Base-by-base conservation (phyloP, 1,140 invertebrate species). In the Penaeus indicus region DNA sequence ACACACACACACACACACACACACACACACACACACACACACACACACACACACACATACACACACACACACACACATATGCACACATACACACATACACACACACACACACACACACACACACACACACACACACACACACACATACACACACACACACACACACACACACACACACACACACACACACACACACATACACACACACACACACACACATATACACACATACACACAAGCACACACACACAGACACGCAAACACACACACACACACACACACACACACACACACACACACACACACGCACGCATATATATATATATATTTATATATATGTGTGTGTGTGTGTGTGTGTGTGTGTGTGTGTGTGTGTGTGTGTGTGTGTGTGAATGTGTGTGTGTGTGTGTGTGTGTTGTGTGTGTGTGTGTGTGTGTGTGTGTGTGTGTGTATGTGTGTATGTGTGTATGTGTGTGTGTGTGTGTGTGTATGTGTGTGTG, bases 331-430 rank as follows among this genome's bases (percentile, higher is more conserved):
- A 67, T 7, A 25, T 67, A 67, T 25, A 25, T 67, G 7, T 25
- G 7, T 67, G 7, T 25, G 7, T 64, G n/a, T 64, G 63, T 64
- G n/a, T 64, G 63, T 64, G n/a, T 64, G 63, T 64, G n/a, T 64
- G 63, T 64, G n/a, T 64, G 63, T 64, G n/a, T 64, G 63, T 64
- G n/a, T 64, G 63, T 64, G n/a, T 64, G 63, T 64, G n/a, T 64
- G 63, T 64, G n/a, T 64, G 63, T 64, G 63, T 64, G 63, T 64
- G 63, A 18, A 64, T 64, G 63, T 64, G n/a, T 64, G 63, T 64
- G n/a, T 64, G 63, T 64, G n/a, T n/a, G n/a, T n/a, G n/a, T n/a
- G n/a, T n/a, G n/a, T n/a, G n/a, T n/a, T n/a, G n/a, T n/a, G n/a
- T n/a, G 16, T 64, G n/a, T 64, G n/a, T 64, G n/a, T 64, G 63